These are phyloP conservation scores for Protobothrops flavoviridis DNA, from an alignment of 2,113 vertebrate genomes.

Conservation along the genomic window DNA sequence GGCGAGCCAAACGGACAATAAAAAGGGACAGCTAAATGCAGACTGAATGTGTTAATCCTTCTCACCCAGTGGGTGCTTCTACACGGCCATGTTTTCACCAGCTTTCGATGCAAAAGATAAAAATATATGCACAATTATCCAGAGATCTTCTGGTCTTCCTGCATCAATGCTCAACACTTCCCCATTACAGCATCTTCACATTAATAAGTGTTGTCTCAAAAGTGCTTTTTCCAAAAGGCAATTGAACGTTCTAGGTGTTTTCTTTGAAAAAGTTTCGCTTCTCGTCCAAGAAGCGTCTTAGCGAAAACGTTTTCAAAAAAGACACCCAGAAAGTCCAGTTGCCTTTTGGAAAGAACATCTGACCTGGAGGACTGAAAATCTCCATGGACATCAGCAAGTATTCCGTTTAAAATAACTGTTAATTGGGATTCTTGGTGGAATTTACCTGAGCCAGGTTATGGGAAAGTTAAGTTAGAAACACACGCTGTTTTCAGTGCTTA, in stretches of 20 bases:
- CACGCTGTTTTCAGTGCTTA: not conserved
- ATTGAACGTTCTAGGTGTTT: not conserved
- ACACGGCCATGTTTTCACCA: not conserved
- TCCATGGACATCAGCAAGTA: not conserved
- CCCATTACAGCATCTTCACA: not conserved
- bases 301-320: not conserved
- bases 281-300: not conserved
- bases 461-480: not conserved
- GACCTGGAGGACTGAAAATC: not conserved
- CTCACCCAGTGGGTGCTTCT: not conserved
- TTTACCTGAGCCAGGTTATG: not conserved
- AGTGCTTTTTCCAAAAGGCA: too few species aligned
- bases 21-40: not conserved
- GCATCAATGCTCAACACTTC: not conserved
- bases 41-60: not conserved
- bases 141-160: not conserved
- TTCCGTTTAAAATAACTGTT: not conserved
- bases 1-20: not conserved
- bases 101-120: not conserved
- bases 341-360: not conserved
- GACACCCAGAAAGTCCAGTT: not conserved
- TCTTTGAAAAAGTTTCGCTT: not conserved
- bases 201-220: not conserved
- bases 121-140: not conserved
- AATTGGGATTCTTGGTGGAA: not conserved